Evolutionary conservation across 2,113 vertebrate genomes (phyloP), one percentile per base, ranked within the genome.

Genomic region (Syngnathus typhle): DNA sequence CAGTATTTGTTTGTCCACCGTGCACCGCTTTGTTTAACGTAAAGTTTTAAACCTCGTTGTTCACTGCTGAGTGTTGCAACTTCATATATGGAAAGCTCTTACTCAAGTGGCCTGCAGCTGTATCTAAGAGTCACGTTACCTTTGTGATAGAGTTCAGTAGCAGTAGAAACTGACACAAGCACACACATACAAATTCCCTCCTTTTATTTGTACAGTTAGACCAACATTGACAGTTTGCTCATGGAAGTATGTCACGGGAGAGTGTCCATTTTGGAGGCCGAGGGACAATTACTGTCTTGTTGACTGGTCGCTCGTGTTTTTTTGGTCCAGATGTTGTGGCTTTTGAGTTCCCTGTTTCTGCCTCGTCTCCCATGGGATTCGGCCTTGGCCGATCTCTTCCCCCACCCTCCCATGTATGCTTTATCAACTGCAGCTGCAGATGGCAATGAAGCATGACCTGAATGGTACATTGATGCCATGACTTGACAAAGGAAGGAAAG

Each of bases 341-440:
- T 83, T 47, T 54, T 41, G 65, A 52, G 55, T 39, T 60, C 60
- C 52, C 68, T 72, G 68, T 77, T 71, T 75, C 67, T 60, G 18
- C 71, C 43, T 76, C 15, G 12, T 51, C 56, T 80, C 71, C 76
- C 80, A 64, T 69, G 77, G 68, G 78, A 69, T 60, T 78, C 27
- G 71, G 70, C 86, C 82, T 85, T 85, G 77, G 76, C 56, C 61
- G 21, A 19, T 65, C 54, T 63, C 60, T 68, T 39, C 68, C 72
- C 74, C 44, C 68, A 70, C 74, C 44, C 64, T 39, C 21, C 16
- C 54, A 67, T 64, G 60, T 36, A 21, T 32, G 36, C 43, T 51
- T 82, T 86, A 84, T 83, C 74, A 78, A 44, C 7, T 49, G 15
- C 75, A 81, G 67, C 75, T 85, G 77, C 75, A 84, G 66, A 72